These are phyloP conservation scores for Ostrea edulis DNA, from an alignment of 1,140 invertebrate genomes.

Conservation along the genomic window DNA sequence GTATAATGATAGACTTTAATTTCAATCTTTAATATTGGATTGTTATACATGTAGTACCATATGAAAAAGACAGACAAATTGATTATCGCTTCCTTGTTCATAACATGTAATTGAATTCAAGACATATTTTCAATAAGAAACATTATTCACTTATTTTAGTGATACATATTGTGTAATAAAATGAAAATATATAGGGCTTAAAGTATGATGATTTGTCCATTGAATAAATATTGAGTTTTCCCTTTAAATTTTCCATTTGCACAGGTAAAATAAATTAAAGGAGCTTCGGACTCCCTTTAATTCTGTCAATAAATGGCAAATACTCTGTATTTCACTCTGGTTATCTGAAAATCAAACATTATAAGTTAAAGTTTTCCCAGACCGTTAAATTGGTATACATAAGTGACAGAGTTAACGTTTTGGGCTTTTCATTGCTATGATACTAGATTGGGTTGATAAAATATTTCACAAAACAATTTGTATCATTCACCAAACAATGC, in stretches of 20 bases:
- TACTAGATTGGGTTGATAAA: background rate
- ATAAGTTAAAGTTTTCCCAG: slow-evolving; percentile 1
- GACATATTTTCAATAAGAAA: too few relatives aligned
- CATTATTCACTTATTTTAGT: background rate
- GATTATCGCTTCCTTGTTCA: too few relatives aligned
- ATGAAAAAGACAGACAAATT: too few relatives aligned
- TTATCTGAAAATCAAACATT: slow-evolving; percentile 33
- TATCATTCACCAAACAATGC: slow-evolving; percentile 16
- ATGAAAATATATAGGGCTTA: background rate
- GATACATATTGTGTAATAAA: background rate
- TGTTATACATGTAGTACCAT: too few relatives aligned
- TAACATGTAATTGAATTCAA: too few relatives aligned
- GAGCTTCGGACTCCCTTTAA: background rate
- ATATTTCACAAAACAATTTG: background rate
- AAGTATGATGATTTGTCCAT: background rate
- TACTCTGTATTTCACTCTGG: background rate
- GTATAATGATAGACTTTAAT: too few relatives aligned
- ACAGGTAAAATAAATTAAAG: background rate
- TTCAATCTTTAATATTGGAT: too few relatives aligned
- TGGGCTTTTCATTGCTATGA: background rate
- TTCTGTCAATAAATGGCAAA: slow-evolving; percentile 19
- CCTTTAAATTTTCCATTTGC: slow-evolving; percentile 27
- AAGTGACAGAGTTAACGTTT: background rate
- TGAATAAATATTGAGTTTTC: slow-evolving; percentile 14
- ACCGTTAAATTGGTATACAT: slow-evolving; percentile 1